These are phyloP conservation scores for Pachypsylla venusta DNA, from an alignment of 1,140 invertebrate species.

Conservation along the genomic window DNA sequence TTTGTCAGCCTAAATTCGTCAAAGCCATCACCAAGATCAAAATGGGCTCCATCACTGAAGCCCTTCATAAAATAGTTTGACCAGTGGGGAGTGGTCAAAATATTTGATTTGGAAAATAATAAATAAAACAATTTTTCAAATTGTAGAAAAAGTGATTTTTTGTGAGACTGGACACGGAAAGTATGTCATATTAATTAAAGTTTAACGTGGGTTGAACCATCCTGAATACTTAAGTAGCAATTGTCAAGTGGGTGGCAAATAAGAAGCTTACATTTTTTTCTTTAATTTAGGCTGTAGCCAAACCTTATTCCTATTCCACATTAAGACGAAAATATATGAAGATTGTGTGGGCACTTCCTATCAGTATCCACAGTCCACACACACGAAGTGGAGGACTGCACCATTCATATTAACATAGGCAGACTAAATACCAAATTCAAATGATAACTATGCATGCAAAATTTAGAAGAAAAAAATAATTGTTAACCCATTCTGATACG, in stretches of 20 bases:
- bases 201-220: too few species aligned
- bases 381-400: too few species aligned
- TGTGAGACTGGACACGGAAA: background rate
- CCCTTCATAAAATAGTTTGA: background rate
- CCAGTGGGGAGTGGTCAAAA: background rate
- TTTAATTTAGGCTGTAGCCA: conserved; percentile 7
- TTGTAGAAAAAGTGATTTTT: background rate
- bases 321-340: conserved; percentile 7
- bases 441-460: too few species aligned
- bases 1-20: too few species aligned
- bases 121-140: too few species aligned
- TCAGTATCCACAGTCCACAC: too few species aligned
- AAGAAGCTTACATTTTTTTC: conserved; percentile 8
- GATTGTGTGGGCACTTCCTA: background rate
- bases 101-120: background rate
- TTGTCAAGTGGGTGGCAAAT: conserved; percentile 9
- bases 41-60: background rate
- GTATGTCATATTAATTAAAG: too few species aligned
- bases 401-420: too few species aligned
- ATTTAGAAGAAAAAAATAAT: too few species aligned
- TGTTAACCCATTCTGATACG: too few species aligned
- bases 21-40: too few species aligned
- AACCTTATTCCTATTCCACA: conserved; percentile 4
- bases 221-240: background rate
- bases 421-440: too few species aligned